phyloP scores from a whole-genome alignment of 2,888 invertebrate genomes.

The Mantis religiosa region DNA sequence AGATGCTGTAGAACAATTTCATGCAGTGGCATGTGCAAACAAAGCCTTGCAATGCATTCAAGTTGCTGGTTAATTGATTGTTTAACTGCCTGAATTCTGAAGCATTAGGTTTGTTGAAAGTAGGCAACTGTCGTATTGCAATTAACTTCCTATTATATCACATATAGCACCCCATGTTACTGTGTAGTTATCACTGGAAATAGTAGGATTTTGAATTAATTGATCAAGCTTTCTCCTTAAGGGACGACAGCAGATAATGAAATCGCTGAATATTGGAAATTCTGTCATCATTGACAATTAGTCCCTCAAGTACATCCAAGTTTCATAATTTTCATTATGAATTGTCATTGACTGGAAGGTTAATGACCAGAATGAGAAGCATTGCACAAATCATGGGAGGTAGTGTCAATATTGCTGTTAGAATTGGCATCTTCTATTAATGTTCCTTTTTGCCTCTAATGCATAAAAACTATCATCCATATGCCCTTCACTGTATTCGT shows the following conservation, averaged over 20 bases:
- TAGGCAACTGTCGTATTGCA: not conserved
- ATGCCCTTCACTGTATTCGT: too few species aligned
- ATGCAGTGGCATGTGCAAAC: not conserved
- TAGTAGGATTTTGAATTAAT: not conserved
- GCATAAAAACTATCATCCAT: too few species aligned
- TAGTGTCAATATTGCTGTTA: not conserved
- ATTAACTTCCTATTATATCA: not conserved
- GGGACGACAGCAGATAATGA: conserved; percentile 18
- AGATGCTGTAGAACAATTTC: not conserved
- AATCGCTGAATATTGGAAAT: not conserved
- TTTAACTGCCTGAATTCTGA: not conserved
- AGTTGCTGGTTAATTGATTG: too few species aligned
- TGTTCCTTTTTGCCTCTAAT: too few species aligned
- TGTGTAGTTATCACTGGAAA: not conserved
- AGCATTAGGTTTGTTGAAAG: not conserved
- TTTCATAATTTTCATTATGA: not conserved
- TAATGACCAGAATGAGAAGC: not conserved
- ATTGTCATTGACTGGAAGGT: not conserved
- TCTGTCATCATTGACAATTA: not conserved
- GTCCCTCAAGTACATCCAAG: not conserved
- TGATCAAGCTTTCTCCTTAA: conserved; percentile 32
- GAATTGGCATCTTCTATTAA: not conserved
- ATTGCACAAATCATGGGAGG: not conserved
- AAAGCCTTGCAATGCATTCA: not conserved
- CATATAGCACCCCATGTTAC: too few species aligned